Percentiles rank a stretch among this genome's conserved stretches.
Conservation (phyloP, 1,140 invertebrate species). For the Pogonus chalceus region DNA sequence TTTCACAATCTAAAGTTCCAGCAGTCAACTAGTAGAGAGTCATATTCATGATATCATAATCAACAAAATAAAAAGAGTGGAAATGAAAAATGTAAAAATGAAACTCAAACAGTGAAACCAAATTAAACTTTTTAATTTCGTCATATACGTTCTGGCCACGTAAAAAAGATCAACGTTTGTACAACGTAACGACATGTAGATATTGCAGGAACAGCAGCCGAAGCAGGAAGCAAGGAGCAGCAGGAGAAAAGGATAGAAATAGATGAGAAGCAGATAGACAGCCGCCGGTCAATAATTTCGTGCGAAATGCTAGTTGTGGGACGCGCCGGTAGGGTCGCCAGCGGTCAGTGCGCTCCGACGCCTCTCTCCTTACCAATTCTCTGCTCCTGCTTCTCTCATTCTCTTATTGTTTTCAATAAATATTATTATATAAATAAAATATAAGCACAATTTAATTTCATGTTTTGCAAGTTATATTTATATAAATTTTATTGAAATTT, state of each 20-base stretch:
- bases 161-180: neutral
- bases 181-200: constrained; percentile 2
- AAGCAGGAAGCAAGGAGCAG: constrained; percentile 13
- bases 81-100: neutral
- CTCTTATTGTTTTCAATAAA: too few relatives aligned
- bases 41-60: too few relatives aligned
- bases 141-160: neutral
- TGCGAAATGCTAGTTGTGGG: constrained; percentile 17
- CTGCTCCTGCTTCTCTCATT: too few relatives aligned
- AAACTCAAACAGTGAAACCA: too few relatives aligned
- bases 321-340: constrained; percentile 21
- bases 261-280: neutral
- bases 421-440: too few relatives aligned
- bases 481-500: too few relatives aligned
- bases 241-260: constrained; percentile 1
- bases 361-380: too few relatives aligned
- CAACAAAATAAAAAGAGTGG: too few relatives aligned
- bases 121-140: constrained; percentile 2
- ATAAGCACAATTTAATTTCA: too few relatives aligned
- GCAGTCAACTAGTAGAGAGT: too few relatives aligned
- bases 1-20: too few relatives aligned
- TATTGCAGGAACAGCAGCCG: neutral
- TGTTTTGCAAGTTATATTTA: too few relatives aligned
- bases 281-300: constrained; percentile 22
- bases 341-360: constrained; percentile 14